A percentile compares a stretch with the other conserved stretches of the same genome.
These are phyloP conservation scores for Artibeus jamaicensis DNA, from an alignment of 2,797 vertebrate species.

Conservation along the genomic window DNA sequence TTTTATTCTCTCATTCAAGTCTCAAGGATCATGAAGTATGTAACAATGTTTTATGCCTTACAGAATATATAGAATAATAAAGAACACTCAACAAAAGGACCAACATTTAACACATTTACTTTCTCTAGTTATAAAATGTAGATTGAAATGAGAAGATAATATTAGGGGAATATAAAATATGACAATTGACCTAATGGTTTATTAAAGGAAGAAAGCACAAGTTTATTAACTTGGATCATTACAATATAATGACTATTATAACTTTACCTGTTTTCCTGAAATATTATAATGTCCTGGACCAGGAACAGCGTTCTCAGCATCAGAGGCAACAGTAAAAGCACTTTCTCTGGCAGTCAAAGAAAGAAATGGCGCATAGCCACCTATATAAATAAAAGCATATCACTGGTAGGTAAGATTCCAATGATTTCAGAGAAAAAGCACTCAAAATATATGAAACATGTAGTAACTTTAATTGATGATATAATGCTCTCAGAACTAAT, in stretches of 20 bases:
- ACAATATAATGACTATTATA: background rate
- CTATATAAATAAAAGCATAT: slow-evolving; percentile 58
- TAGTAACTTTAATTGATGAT: background rate
- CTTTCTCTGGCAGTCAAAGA: slow-evolving; percentile 74
- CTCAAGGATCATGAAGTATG: background rate
- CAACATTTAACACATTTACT: background rate
- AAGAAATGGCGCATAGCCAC: slow-evolving; percentile 81
- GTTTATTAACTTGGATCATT: slow-evolving; percentile 9
- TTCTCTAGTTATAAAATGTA: slow-evolving; percentile 41
- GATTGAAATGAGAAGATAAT: background rate
- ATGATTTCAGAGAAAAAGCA: slow-evolving; percentile 1
- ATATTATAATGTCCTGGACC: slow-evolving; percentile 81
- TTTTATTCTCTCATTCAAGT: background rate
- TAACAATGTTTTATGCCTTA: background rate
- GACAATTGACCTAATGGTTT: background rate
- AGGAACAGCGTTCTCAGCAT: slow-evolving; percentile 58
- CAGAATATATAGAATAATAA: background rate
- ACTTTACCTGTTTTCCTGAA: slow-evolving; percentile 75
- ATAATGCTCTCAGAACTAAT: slow-evolving; percentile 11
- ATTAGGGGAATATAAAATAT: slow-evolving; percentile 15
- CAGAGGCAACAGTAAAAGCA: slow-evolving; percentile 20
- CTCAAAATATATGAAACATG: background rate
- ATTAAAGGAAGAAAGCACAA: background rate
- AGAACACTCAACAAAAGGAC: background rate
- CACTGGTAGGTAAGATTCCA: background rate